Evolutionary conservation across 2,113 vertebrate species (phyloP).

Genomic region (Coptodon rendalli): DNA sequence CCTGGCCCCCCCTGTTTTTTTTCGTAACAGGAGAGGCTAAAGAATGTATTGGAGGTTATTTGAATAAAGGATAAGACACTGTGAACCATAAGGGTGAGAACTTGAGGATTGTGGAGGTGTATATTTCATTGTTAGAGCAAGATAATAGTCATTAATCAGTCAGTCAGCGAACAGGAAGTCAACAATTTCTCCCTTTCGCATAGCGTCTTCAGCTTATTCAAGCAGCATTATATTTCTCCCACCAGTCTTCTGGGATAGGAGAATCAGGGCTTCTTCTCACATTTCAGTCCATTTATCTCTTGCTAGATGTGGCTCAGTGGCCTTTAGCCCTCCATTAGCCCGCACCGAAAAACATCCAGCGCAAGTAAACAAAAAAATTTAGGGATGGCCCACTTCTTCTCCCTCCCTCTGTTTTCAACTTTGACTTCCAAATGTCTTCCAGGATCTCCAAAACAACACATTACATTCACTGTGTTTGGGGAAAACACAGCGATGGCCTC

Average conservation of each 20-base stretch:
- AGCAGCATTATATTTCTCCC: conserved; percentile 44
- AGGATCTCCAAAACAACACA: conserved; percentile 13
- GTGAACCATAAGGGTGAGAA: not conserved
- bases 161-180: conserved; percentile 32
- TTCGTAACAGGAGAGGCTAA: not conserved
- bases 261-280: conserved; percentile 58
- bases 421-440: conserved; percentile 1
- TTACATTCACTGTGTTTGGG: not conserved
- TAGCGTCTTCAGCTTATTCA: conserved; percentile 37
- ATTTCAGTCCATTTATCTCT: conserved; percentile 67
- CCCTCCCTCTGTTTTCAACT: not conserved
- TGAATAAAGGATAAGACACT: not conserved
- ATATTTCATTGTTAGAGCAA: conserved; percentile 6
- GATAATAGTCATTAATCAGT: conserved; percentile 28
- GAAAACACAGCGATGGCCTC: not conserved
- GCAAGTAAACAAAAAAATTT: conserved; percentile 49
- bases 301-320: conserved; percentile 49
- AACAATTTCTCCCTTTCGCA: conserved; percentile 24
- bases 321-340: conserved; percentile 60
- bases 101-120: not conserved
- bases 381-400: conserved; percentile 33
- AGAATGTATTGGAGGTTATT: not conserved
- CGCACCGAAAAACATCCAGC: conserved; percentile 26
- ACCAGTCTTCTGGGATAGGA: conserved; percentile 31
- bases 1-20: not conserved